phyloP scores from a whole-genome alignment of 2,113 vertebrate species.

The Pan troglodytes region NHGRI_mPanTro3-v2.1_pri NC_072401.2:152370501-152371000 shows the following conservation, averaged over 20 bases:
- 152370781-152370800: background rate
- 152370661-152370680: background rate
- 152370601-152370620: background rate
- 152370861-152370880: background rate
- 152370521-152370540: slow-evolving; percentile 8
- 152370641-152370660: background rate
- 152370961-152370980: slow-evolving; percentile 34
- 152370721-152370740: background rate
- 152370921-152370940: slow-evolving; percentile 1
- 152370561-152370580: slow-evolving; percentile 43
- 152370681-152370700: slow-evolving; percentile 37
- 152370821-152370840: slow-evolving; percentile 16
- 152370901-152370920: slow-evolving; percentile 1
- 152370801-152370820: background rate
- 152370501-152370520: slow-evolving; percentile 28
- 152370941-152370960: slow-evolving; percentile 33
- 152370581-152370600: slow-evolving; percentile 36
- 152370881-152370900: background rate
- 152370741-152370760: slow-evolving; percentile 25
- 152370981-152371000: slow-evolving; percentile 13
- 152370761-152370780: background rate
- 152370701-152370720: background rate
- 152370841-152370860: background rate
- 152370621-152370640: slow-evolving; percentile 50
- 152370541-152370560: slow-evolving; percentile 28